Percentiles rank a stretch among this genome's conserved stretches.
These are phyloP conservation scores for Allolobophora icterica DNA, from an alignment of 2,888 invertebrate genomes.

Conservation along the genomic window DNA sequence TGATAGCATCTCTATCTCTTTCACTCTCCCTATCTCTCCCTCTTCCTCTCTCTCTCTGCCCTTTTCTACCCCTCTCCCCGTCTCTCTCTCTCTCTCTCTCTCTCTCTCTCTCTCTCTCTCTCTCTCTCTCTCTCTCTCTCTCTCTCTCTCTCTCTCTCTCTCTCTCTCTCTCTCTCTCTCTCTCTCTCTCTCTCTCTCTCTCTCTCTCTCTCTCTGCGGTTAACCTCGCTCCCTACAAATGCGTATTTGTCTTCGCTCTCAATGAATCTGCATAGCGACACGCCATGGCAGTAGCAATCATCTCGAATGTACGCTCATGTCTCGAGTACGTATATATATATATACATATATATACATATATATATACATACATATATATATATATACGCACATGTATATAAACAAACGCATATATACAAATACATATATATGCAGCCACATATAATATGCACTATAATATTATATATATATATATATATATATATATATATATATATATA, in stretches of 20 bases:
- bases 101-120: neutral
- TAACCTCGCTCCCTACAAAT: no score
- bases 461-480: no score
- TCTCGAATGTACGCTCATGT: neutral
- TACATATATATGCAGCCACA: no score
- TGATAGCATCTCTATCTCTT: no score
- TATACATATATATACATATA: no score
- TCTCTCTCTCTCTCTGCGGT: neutral
- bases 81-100: neutral
- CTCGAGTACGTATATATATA: neutral
- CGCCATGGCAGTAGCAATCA: neutral
- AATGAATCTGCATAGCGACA: neutral
- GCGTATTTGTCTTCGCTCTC: constrained; percentile 3
- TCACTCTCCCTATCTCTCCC: neutral
- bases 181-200: neutral
- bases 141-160: neutral
- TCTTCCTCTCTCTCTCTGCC: no score
- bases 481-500: no score
- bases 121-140: neutral
- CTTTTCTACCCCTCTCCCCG: no score
- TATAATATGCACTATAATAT: no score
- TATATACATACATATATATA: no score
- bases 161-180: neutral
- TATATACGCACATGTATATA: no score
- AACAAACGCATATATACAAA: no score